phyloP scores from a whole-genome alignment of 1,140 invertebrate species.

The Andrena cerasifolii region DNA sequence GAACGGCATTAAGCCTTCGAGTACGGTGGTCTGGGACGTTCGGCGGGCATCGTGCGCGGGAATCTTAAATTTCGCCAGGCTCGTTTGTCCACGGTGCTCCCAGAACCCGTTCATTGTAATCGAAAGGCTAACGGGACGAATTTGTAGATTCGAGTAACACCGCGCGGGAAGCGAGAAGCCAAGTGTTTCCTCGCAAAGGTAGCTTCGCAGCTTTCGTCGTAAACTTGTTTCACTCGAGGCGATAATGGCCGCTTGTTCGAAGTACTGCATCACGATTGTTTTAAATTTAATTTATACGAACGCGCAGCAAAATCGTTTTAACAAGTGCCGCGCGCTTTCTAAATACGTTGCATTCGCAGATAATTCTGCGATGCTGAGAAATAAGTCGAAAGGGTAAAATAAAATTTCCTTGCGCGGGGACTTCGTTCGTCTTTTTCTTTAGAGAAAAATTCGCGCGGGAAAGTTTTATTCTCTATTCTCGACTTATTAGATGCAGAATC shows the following conservation, averaged over 20 bases:
- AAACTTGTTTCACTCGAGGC: neutral
- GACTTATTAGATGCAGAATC: neutral
- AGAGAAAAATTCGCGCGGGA: neutral
- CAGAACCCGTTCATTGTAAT: too few relatives aligned
- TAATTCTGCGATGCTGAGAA: neutral
- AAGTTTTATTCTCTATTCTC: neutral
- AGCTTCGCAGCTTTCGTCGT: neutral
- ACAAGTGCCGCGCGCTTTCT: too few relatives aligned
- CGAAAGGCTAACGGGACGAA: too few relatives aligned
- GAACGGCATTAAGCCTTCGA: too few relatives aligned
- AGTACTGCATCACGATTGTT: neutral
- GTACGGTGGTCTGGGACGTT: too few relatives aligned
- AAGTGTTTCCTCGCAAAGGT: neutral
- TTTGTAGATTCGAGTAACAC: slow-evolving; percentile 11
- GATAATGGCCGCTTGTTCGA: neutral
- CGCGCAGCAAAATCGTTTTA: too few relatives aligned
- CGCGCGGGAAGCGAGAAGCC: neutral
- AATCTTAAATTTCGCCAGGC: too few relatives aligned
- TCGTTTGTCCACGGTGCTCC: too few relatives aligned
- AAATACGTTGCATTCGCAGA: too few relatives aligned
- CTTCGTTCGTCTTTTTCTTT: neutral
- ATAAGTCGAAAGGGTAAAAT: neutral
- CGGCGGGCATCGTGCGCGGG: too few relatives aligned
- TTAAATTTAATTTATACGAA: neutral
- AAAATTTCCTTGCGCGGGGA: neutral